phyloP scores from a whole-genome alignment of 2,797 vertebrate genomes.

The Crenichthys baileyi region DNA sequence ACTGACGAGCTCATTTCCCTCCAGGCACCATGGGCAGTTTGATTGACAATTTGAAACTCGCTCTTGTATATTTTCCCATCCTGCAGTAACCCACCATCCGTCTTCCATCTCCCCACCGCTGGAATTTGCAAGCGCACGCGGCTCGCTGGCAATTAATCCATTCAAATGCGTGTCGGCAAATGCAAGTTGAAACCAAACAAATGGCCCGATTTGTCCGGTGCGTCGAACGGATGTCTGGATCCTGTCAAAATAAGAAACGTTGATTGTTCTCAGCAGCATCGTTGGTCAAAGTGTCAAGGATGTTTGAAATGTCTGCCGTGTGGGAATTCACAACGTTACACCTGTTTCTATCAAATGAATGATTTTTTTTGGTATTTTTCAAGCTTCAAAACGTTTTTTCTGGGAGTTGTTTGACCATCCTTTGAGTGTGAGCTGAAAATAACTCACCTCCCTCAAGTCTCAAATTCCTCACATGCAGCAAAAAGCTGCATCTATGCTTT shows the following conservation, averaged over 20 bases:
- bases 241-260: conserved; percentile 67
- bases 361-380: not conserved
- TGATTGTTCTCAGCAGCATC: conserved; percentile 70
- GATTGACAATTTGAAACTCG: conserved; percentile 62
- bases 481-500: conserved; percentile 24
- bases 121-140: conserved; percentile 46
- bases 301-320: conserved; percentile 55
- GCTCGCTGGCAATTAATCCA: conserved; percentile 65
- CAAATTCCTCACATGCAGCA: not conserved
- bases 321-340: conserved; percentile 11
- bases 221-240: conserved; percentile 49
- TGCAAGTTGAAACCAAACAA: conserved; percentile 62
- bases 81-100: conserved; percentile 44
- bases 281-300: conserved; percentile 73
- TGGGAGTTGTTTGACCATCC: conserved; percentile 1
- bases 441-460: not conserved
- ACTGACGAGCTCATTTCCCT: conserved; percentile 61
- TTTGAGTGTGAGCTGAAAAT: not conserved
- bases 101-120: conserved; percentile 47
- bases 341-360: not conserved
- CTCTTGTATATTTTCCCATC: conserved; percentile 34
- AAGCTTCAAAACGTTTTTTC: conserved; percentile 1
- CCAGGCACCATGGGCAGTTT: conserved; percentile 51
- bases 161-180: conserved; percentile 52
- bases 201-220: conserved; percentile 47